Base-by-base conservation (phyloP, 1,140 invertebrate genomes). In the Megalonaias nervosa region DNA sequence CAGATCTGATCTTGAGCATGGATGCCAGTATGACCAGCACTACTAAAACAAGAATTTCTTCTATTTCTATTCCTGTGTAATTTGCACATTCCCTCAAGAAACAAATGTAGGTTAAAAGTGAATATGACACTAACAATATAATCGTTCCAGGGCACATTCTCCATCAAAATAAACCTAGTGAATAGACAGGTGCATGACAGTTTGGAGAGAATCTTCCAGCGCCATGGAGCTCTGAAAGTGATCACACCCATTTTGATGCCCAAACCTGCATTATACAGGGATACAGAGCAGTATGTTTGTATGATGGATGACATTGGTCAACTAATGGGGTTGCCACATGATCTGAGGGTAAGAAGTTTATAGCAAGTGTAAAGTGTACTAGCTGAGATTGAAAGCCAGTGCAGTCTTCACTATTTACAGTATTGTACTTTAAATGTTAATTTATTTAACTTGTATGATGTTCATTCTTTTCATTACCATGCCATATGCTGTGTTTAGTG, bases 241-340 rank as follows among this genome's bases (percentile, higher is more conserved):
- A 90, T 92, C 1, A 95, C 95, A 0, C 95, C 96, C 0, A 88
- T 97, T 0, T 88, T 98, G 1, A 94, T 95, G 85, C 96, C 96
- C 0, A 93, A 94, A 15, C 94, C 93, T 12, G 74, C 77, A 14
- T 21, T 86, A 17, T 88, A 88, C 77, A 78, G 79, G 14, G 67
- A 79, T n/a, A 71, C 67, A 70, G 86, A 89, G 14, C 70, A 93
- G 16, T 93, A 93, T 73, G 95, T 96, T 0, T 87, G 93, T 79
- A 87, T 97, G 1, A 98, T 98, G 95, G 96, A 96, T 12, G 93
- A 95, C 68, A 94, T 93, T 56, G 97, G 97, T 0, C 93, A 93
- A 74, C 93, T 98, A 15, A 95, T 97, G 48, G 93, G 94, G 48
- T 88, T 97, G 68, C 96, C 96, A 0, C 94, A 95, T 87, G 90